phyloP scores from a whole-genome alignment of 2,888 invertebrate species.

The Cantharis nigra region DNA sequence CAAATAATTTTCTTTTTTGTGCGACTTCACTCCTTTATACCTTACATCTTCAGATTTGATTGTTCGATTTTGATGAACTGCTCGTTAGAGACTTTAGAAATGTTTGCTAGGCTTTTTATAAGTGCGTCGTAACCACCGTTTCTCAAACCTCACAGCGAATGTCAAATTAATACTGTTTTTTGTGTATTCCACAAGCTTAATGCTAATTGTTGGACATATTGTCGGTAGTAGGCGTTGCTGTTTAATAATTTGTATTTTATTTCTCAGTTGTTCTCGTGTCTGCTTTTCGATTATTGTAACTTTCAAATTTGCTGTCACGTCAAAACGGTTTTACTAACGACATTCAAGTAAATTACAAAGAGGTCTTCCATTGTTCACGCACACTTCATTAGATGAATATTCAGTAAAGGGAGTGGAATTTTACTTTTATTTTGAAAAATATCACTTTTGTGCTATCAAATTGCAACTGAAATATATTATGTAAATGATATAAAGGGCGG shows the following conservation, averaged over 20 bases:
- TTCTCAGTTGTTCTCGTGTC: background rate
- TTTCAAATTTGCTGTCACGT: background rate
- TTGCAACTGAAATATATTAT: background rate
- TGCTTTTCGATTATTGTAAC: background rate
- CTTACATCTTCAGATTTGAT: background rate
- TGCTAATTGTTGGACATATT: background rate
- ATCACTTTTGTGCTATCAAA: background rate
- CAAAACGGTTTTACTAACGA: background rate
- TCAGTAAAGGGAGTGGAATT: slow-evolving; percentile 9
- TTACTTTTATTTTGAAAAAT: background rate
- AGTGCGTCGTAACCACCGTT: background rate
- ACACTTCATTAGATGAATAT: slow-evolving; percentile 20
- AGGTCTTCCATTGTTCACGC: slow-evolving; percentile 8
- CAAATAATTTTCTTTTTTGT: background rate
- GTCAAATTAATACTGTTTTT: background rate
- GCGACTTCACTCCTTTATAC: background rate
- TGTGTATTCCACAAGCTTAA: background rate
- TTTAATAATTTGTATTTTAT: background rate
- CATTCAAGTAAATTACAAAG: background rate
- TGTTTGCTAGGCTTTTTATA: background rate
- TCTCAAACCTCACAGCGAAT: background rate
- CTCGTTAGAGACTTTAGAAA: background rate
- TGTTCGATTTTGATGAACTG: background rate
- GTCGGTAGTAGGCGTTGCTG: background rate
- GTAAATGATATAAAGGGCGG: background rate